A percentile compares a stretch with the other conserved stretches of the same genome.
Conservation (phyloP, 2,113 vertebrate genomes). For the Callithrix jacchus region DNA sequence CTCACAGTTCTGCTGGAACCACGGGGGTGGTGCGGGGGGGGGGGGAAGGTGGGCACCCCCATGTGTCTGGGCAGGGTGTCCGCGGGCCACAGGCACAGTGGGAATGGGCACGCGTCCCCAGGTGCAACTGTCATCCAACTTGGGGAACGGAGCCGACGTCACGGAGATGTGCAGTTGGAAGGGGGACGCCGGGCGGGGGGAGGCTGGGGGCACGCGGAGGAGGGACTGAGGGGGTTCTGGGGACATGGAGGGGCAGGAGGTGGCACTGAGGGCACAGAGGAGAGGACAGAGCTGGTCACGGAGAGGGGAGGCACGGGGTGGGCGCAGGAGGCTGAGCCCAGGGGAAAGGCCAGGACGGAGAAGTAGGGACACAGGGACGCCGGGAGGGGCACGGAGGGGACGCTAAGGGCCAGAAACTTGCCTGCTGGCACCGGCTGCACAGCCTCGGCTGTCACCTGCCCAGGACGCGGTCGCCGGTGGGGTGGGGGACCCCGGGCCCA, state of each 20-base stretch:
- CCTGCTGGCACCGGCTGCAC: too few species aligned
- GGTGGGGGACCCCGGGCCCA: rapidly evolving
- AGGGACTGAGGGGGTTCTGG: not conserved
- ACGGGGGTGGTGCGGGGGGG: rapidly evolving
- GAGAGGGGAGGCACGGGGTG: not conserved
- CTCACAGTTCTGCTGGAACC: too few species aligned
- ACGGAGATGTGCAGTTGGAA: not conserved
- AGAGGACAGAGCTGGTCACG: not conserved
- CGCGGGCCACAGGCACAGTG: not conserved
- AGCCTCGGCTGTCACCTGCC: not conserved
- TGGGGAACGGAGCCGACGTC: not conserved
- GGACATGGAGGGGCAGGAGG: not conserved
- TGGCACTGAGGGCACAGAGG: not conserved
- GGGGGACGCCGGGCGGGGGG: rapidly evolving
- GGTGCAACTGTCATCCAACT: not conserved
- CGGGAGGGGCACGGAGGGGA: not conserved
- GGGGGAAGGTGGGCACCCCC: rapidly evolving
- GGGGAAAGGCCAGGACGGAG: not conserved
- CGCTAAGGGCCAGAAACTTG: not conserved
- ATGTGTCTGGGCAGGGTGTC: not conserved
- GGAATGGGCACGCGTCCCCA: not conserved
- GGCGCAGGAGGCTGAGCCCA: not conserved
- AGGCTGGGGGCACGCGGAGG: not conserved
- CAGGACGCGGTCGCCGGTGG: rapidly evolving
- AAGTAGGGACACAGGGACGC: not conserved